Evolutionary conservation across 2,888 invertebrate species (phyloP).

Genomic region (Chaetoderma sp.): DNA sequence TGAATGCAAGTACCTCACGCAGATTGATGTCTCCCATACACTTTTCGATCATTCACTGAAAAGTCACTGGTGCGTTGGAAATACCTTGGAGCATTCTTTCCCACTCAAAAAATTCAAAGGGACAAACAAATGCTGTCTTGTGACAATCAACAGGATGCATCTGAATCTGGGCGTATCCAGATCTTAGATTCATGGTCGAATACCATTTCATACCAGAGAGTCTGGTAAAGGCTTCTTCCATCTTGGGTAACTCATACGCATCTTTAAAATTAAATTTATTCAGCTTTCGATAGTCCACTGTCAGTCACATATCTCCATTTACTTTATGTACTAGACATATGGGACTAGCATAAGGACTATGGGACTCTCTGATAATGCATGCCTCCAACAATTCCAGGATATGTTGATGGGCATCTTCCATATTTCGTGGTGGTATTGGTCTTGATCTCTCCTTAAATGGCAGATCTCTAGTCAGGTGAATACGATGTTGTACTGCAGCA

Average conservation of each 20-base stretch:
- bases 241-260: neutral
- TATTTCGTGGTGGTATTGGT: neutral
- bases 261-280: neutral
- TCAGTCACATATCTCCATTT: neutral
- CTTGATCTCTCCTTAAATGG: conserved; percentile 2
- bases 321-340: neutral
- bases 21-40: neutral
- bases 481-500: neutral
- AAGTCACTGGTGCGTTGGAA: conserved; percentile 5
- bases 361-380: neutral
- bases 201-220: too few relatives aligned
- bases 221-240: conserved; percentile 3
- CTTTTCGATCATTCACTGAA: conserved; percentile 7
- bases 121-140: conserved; percentile 12
- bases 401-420: neutral
- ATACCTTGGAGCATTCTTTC: conserved; percentile 4
- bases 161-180: too few relatives aligned
- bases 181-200: too few relatives aligned
- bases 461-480: neutral
- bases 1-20: conserved; percentile 4
- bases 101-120: conserved; percentile 2
- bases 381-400: neutral
- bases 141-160: too few relatives aligned
- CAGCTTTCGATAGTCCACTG: neutral
- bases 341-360: conserved; percentile 1